These are phyloP conservation scores for Himalopsyche anomala DNA, from an alignment of 2,888 invertebrate genomes.

Conservation along the genomic window DNA sequence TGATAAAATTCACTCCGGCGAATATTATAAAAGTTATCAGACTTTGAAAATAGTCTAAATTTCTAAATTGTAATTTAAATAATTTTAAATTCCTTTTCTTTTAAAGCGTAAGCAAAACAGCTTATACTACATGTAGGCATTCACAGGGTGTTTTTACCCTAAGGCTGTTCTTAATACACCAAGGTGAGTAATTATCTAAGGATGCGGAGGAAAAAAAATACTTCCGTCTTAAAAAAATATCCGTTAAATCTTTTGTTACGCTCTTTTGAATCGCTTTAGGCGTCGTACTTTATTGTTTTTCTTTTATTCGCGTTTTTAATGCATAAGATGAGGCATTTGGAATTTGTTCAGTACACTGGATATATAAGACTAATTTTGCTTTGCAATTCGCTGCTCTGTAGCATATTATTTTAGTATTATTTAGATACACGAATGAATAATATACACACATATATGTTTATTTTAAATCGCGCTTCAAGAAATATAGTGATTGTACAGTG, in stretches of 20 bases:
- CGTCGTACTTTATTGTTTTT: neutral
- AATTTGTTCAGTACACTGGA: neutral
- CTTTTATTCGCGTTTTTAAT: slow-evolving; percentile 5
- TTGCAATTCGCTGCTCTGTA: neutral
- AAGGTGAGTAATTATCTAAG: slow-evolving; percentile 26
- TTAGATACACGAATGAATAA: too few relatives aligned
- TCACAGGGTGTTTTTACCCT: slow-evolving; percentile 9
- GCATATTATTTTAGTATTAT: too few relatives aligned
- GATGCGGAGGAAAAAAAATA: neutral
- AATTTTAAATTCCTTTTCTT: neutral
- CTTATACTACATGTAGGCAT: neutral
- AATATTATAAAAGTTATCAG: neutral
- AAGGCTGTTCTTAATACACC: neutral
- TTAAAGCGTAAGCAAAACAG: neutral
- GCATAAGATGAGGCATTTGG: neutral
- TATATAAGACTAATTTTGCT: neutral
- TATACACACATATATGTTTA: too few relatives aligned
- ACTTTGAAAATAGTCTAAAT: neutral
- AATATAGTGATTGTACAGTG: too few relatives aligned
- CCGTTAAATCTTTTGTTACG: slow-evolving; percentile 1
- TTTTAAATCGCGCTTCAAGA: too few relatives aligned
- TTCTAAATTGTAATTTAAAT: neutral
- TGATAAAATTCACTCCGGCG: neutral
- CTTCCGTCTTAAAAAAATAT: neutral
- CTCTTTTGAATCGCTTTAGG: neutral